These are phyloP conservation scores for Nasonia oneida DNA, from an alignment of 2,888 invertebrate species.

Conservation along the genomic window DNA sequence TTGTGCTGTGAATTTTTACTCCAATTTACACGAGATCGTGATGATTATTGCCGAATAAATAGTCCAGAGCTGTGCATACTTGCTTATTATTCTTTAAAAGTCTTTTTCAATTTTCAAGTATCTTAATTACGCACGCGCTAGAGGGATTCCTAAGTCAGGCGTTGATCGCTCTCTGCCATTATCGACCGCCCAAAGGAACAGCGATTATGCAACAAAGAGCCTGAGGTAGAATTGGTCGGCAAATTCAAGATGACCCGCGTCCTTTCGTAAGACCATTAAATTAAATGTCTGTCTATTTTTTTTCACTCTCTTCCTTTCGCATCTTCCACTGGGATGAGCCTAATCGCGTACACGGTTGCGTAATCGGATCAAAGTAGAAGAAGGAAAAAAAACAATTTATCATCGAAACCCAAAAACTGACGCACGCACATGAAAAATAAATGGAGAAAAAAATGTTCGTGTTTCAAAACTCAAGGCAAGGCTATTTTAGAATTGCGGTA, in stretches of 20 bases:
- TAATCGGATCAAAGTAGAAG: conserved; percentile 2
- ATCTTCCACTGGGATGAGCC: conserved; percentile 25
- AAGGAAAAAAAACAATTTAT: conserved; percentile 27
- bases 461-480: conserved; percentile 13
- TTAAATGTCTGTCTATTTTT: conserved; percentile 60
- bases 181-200: conserved; percentile 57
- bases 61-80: neutral
- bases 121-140: conserved; percentile 23
- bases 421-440: neutral
- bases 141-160: conserved; percentile 20
- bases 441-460: neutral
- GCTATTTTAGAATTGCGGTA: conserved; percentile 4
- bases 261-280: conserved; percentile 70
- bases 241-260: conserved; percentile 68
- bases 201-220: conserved; percentile 65
- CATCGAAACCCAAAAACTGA: neutral
- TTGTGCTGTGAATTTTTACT: neutral
- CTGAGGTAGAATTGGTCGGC: conserved; percentile 67
- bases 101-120: neutral
- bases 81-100: neutral
- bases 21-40: neutral
- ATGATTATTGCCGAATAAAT: neutral
- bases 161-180: conserved; percentile 27
- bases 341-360: neutral
- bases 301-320: conserved; percentile 44